Base-by-base conservation (phyloP, 2,797 vertebrate genomes). In the Anolis apletophallus region DNA sequence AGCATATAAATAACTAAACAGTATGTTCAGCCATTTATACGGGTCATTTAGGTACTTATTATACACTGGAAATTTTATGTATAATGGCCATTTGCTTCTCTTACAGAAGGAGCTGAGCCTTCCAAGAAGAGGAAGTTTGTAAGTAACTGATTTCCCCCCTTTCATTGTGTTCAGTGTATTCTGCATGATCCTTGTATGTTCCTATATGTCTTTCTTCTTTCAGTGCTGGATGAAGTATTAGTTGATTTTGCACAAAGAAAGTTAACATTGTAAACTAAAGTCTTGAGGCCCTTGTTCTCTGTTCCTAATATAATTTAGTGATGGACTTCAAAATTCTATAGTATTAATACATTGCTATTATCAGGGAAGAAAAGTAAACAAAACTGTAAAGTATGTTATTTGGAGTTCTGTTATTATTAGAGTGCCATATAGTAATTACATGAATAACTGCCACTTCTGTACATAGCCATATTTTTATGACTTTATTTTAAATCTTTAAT, bases 41-140 rank as follows among this genome's bases (percentile, higher is more conserved):
- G 32, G 14, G 12, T 19, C 23, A 12, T 14, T 59, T 71, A 55
- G 29, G 61, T 78, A 52, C 5, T 36, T 82, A 67, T 72, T 71
- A 32, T 40, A 50, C 32, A 19, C 21, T 79, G 55, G 69, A 23
- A 83, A 87, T 36, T 83, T 4, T 23, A 64, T 55, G 32, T 85
- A 50, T 8, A 32, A 3, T 89, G 1, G 86, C 32, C 86, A 83
- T 95, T 91, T 93, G 95, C 93, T 87, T 96, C 85, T 90, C 93
- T 97, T 95, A 16, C 98, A 99, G 98, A 99, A 99, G 90, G 99
- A 99, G 94, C 94, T 99, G 96, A 99, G 99, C 94, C 98, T 99
- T 94, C 99, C 99, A 80, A 97, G 99, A 97, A 98, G 98, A 97
- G 99, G 98, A 96, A 99, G 98, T 96, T 92, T 99, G 99, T 99